Conservation (phyloP, 1,140 invertebrate species). For the Dendrolimus punctatus region DNA sequence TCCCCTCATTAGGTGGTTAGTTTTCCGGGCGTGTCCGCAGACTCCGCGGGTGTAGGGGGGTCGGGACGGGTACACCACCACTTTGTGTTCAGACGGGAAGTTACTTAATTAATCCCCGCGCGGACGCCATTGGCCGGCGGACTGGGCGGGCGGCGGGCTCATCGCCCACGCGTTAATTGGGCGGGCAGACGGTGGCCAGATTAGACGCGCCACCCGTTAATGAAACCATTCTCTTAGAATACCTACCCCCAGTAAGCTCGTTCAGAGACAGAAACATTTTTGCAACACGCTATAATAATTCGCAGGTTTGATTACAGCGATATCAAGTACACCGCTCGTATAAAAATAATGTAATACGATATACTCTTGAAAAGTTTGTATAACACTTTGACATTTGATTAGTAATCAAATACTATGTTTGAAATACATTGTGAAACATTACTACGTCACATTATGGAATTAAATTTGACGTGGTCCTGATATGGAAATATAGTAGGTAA, state of each 20-base stretch:
- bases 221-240: constrained; percentile 38
- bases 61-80: constrained; percentile 22
- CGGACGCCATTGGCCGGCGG: constrained; percentile 61
- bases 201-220: constrained; percentile 51
- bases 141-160: constrained; percentile 39
- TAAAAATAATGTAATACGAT: too few species aligned
- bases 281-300: background rate
- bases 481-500: too few species aligned
- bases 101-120: constrained; percentile 67
- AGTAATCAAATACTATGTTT: too few species aligned
- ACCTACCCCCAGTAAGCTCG: background rate
- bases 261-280: background rate
- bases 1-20: constrained; percentile 71
- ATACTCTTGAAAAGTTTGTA: too few species aligned
- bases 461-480: too few species aligned
- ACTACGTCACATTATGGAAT: too few species aligned
- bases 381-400: too few species aligned
- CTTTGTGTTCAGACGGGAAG: constrained; percentile 42
- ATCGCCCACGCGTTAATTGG: constrained; percentile 69
- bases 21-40: constrained; percentile 70
- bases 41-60: constrained; percentile 51
- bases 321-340: too few species aligned
- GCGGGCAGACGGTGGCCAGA: constrained; percentile 39
- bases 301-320: too few species aligned
- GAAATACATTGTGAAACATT: too few species aligned